Evolutionary conservation across 1,140 invertebrate species (phyloP).

Genomic region (Drosophila navojoa): DNA sequence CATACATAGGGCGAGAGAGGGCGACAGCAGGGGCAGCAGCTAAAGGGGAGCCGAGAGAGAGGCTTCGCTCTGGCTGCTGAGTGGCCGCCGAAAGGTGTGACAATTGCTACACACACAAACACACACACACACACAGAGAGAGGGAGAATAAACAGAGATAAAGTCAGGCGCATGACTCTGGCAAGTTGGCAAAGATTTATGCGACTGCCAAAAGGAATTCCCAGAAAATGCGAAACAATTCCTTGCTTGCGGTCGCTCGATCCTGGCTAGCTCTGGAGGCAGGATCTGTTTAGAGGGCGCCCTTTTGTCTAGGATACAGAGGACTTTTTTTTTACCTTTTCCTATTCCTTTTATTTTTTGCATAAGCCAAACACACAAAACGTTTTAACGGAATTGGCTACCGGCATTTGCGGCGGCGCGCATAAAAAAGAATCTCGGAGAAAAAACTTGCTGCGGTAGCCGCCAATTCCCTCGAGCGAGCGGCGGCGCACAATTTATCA

Average conservation of each 20-base stretch:
- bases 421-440: conserved; percentile 17
- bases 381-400: conserved; percentile 80
- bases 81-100: conserved; percentile 81
- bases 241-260: conserved; percentile 47
- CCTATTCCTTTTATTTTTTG: conserved; percentile 27
- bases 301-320: conserved; percentile 29
- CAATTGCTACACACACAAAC: conserved; percentile 67
- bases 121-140: conserved; percentile 22
- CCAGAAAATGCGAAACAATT: conserved; percentile 70
- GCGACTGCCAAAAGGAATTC: conserved; percentile 64
- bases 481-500: conserved; percentile 65
- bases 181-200: conserved; percentile 77
- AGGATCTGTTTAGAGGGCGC: not conserved
- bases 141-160: not conserved
- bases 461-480: conserved; percentile 48
- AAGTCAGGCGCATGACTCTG: conserved; percentile 47
- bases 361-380: conserved; percentile 25
- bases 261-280: conserved; percentile 10
- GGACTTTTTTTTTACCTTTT: conserved; percentile 3
- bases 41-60: not conserved
- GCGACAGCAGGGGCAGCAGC: conserved; percentile 2
- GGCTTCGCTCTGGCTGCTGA: conserved; percentile 53
- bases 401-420: conserved; percentile 40
- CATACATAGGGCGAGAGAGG: conserved; percentile 14
- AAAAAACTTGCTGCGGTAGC: conserved; percentile 57